Base-by-base conservation (phyloP, 2,113 vertebrate genomes). In the Electrona antarctica region DNA sequence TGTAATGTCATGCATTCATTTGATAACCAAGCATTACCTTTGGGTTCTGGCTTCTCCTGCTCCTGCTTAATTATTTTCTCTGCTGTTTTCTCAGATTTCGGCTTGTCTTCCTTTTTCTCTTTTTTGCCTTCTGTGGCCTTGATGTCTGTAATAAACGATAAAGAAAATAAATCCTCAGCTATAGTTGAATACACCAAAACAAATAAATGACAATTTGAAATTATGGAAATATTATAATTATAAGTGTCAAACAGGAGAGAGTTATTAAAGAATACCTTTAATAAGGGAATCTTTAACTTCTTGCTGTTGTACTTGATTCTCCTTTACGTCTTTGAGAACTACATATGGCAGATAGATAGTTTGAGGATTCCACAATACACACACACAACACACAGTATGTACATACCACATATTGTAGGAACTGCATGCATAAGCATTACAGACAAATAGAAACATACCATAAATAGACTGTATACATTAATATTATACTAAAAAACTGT, bases 291-390 rank as follows among this genome's bases (percentile, higher is more conserved):
- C 80, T 79, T 71, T 76, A 46, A 88, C 79, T 64, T 84, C 79
- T 81, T 85, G 73, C 2, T 46, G 64, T 72, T 57, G 67, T 33
- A 33, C 76, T 49, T 78, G 68, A 82, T 77, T 83, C 77, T 91
- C 67, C n/a, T 75, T 87, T 71, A 65, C 67, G 1, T 84, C 78
- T 79, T 85, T 82, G 55, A 87, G 77, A 89, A 90, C 88, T 90
- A 66, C 57, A 70, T 45, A 71, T 58, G 65, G 45, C 12, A 71
- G 5, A 74, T n/a, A 55, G 7, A 54, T 47, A 21, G 28, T 58
- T 47, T 68, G 3, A 13, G 41, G 41, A 68, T 15, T 47, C 33
- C 14, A 4, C 4, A 28, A 10, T n/a, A 9, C 15, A 56, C 57
- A 6, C 13, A 4, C 8, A 7, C 8, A 2, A 8, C 4, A 28